These are phyloP conservation scores for Myrmecophaga tridactyla DNA, from an alignment of 2,113 vertebrate genomes.

Conservation along the genomic window DNA sequence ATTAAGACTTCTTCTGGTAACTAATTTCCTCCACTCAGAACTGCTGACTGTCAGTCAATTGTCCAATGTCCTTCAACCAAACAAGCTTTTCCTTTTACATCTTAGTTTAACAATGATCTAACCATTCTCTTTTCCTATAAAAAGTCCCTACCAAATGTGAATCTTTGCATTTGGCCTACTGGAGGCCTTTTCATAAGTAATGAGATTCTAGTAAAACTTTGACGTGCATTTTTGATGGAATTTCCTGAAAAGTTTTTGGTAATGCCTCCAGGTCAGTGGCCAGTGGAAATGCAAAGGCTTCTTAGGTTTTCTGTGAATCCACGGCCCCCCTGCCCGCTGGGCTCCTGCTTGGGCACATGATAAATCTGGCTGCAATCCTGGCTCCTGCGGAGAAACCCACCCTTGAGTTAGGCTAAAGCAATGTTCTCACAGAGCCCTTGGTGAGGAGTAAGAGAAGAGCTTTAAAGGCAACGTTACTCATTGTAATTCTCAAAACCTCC, in stretches of 20 bases:
- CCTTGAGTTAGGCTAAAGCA: neutral
- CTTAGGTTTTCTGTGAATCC: neutral
- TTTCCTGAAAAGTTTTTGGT: neutral
- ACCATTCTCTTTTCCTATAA: neutral
- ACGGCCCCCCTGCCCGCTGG: fast-evolving
- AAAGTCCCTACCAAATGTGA: neutral
- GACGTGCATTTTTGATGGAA: neutral
- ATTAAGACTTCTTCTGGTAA: slow-evolving; percentile 5
- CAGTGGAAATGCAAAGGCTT: neutral
- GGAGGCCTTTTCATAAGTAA: neutral
- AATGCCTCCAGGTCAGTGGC: neutral
- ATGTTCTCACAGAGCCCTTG: no score
- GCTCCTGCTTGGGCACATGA: neutral
- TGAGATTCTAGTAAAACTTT: neutral
- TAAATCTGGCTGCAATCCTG: neutral
- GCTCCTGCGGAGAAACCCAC: neutral
- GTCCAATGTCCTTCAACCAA: neutral
- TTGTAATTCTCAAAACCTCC: neutral
- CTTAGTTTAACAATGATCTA: neutral
- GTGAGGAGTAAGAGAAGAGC: neutral
- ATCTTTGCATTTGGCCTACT: neutral
- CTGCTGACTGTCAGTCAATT: neutral
- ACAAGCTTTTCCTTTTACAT: neutral
- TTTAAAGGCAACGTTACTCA: neutral
- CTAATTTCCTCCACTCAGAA: neutral